A percentile compares a stretch with the other conserved stretches of the same genome.
These are phyloP conservation scores for Pangasianodon hypophthalmus DNA, from an alignment of 2,113 vertebrate species.

Conservation along the genomic window DNA sequence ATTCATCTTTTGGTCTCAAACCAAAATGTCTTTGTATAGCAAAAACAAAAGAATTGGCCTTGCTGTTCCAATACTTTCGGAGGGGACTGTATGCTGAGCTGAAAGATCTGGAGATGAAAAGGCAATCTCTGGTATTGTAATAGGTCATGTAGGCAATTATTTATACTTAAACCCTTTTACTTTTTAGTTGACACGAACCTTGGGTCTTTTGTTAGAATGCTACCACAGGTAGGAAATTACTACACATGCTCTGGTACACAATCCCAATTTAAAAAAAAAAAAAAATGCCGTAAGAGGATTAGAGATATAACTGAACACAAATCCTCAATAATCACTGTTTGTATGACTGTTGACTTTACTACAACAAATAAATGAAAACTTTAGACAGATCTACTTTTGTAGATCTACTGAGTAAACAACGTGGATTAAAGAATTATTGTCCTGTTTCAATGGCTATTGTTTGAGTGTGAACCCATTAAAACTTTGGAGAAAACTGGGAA, in stretches of 20 bases:
- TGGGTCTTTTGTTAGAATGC: background rate
- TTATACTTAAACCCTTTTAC: background rate
- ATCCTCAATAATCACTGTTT: background rate
- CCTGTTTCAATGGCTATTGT: background rate
- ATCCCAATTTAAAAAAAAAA: background rate
- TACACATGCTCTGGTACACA: background rate
- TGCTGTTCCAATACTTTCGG: background rate
- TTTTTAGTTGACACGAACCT: background rate
- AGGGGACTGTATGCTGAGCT: background rate
- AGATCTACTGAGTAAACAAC: background rate
- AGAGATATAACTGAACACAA: background rate
- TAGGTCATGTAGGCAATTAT: background rate
- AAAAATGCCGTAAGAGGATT: background rate
- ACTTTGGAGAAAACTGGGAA: background rate
- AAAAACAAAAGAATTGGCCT: background rate
- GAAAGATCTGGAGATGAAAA: background rate
- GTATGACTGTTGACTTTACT: background rate
- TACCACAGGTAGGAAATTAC: background rate
- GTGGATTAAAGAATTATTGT: constrained; percentile 17
- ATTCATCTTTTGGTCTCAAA: background rate
- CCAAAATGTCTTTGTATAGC: background rate
- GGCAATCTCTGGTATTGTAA: background rate
- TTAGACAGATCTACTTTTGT: background rate
- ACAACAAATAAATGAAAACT: constrained; percentile 21
- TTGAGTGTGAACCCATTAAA: constrained; percentile 2